These are phyloP conservation scores for Popillia japonica DNA, from an alignment of 1,140 invertebrate species.

Conservation along the genomic window DNA sequence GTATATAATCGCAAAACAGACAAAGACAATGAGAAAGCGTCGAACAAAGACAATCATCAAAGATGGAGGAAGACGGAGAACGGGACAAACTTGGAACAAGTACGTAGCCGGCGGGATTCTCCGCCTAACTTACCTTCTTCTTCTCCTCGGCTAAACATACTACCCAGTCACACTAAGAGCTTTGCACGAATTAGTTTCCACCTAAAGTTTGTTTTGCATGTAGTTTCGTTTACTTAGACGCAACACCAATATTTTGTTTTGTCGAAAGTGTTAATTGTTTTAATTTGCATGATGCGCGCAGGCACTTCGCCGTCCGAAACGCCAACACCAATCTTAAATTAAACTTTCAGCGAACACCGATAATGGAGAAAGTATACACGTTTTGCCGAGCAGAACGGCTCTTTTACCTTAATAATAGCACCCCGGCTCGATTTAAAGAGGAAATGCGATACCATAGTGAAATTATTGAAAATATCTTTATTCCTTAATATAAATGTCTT, in stretches of 20 bases:
- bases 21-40: constrained; percentile 41
- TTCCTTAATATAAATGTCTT: too few species aligned
- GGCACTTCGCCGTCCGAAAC: constrained; percentile 33
- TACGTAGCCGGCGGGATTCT: constrained; percentile 45
- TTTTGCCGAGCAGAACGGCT: too few species aligned
- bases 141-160: constrained; percentile 46
- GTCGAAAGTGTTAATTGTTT: constrained; percentile 40
- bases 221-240: constrained; percentile 49
- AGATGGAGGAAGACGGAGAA: background rate
- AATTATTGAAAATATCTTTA: too few species aligned
- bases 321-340: constrained; percentile 35
- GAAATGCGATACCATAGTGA: too few species aligned
- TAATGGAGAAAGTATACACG: constrained; percentile 1
- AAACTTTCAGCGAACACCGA: constrained; percentile 17
- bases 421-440: too few species aligned
- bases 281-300: constrained; percentile 37
- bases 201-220: constrained; percentile 50
- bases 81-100: constrained; percentile 41
- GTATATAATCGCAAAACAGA: constrained; percentile 23
- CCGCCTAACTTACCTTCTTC: constrained; percentile 42
- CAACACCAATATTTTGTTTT: constrained; percentile 48
- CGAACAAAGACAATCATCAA: background rate
- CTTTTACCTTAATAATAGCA: too few species aligned
- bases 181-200: constrained; percentile 50
- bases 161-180: constrained; percentile 48